A percentile compares a stretch with the other conserved stretches of the same genome.
phyloP scores from a whole-genome alignment of 2,113 vertebrate genomes.

The Syngnathus floridae region DNA sequence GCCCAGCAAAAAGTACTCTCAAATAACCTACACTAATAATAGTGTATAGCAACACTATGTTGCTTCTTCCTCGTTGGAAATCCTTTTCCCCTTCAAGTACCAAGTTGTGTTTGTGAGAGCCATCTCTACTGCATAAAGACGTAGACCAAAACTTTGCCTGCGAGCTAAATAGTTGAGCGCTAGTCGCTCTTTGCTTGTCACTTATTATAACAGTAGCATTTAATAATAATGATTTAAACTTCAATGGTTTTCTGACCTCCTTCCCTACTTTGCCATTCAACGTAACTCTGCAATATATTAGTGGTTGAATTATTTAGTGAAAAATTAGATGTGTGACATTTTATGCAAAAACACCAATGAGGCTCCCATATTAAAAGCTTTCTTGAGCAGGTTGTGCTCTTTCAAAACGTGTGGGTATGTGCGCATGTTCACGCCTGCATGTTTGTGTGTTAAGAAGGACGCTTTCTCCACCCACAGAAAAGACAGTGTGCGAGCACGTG shows the following conservation, averaged over 20 bases:
- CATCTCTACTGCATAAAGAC: background rate
- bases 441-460: slow-evolving; percentile 5
- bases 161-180: background rate
- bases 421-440: background rate
- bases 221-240: background rate
- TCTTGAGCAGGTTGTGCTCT: background rate
- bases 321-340: background rate
- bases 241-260: background rate
- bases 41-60: no score
- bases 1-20: no score
- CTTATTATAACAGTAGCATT: background rate
- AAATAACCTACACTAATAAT: no score
- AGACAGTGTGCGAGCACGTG: slow-evolving; percentile 33
- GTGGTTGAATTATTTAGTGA: background rate
- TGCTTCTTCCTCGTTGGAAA: no score
- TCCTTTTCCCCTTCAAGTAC: no score
- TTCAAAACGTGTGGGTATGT: background rate
- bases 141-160: background rate
- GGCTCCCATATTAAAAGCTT: background rate
- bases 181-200: background rate
- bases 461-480: slow-evolving; percentile 30
- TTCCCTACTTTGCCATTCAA: background rate
- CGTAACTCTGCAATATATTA: background rate
- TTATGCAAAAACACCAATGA: background rate
- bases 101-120: no score